Evolutionary conservation across 2,797 vertebrate species (phyloP), one percentile per base, ranked within the genome.

Genomic region (Melanotaenia nigrans): DNA sequence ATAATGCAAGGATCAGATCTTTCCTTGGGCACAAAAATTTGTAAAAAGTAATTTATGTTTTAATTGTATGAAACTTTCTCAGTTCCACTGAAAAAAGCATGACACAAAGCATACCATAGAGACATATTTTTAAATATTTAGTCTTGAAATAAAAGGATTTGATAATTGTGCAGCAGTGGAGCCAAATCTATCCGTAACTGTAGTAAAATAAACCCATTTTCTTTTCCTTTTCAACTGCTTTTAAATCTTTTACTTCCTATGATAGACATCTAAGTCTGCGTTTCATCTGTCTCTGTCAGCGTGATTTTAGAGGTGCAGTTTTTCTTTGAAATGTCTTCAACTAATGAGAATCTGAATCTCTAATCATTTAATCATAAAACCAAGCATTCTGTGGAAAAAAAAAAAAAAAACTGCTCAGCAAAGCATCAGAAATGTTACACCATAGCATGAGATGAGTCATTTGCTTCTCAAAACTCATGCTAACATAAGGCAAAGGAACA

Each of bases 401-500:
- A n/a, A 28, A 13, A 65, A 65, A 30, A 6, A 3, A 79, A 73
- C 60, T 47, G 61, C 13, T 30, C 36, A 2, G 65, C 75, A 38
- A 42, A 18, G 6, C 60, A 53, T 64, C 54, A 73, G 67, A 63
- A 81, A 55, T 69, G 75, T 82, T 28, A 68, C 82, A 77, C 68
- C 12, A 7, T 54, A 68, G 57, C 69, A 83, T 57, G 45, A 75
- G 61, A 74, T 49, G 65, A 69, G 78, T 63, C 68, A 61, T 54
- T 38, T 24, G 36, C 55, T 38, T 71, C 63, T 78, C 70, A 20
- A 65, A 65, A 73, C 57, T 79, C 70, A 55, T 67, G 6, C 5
- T n/a, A 82, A 28, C 81, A 82, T 78, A 87, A 65, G 61, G 77
- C 22, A 73, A 65, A 65, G 71, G 73, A 76, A 85, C 82, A 79